A percentile compares a stretch with the other conserved stretches of the same genome.
phyloP scores from a whole-genome alignment of 1,140 invertebrate species.

The Drosophila sucinea region DNA sequence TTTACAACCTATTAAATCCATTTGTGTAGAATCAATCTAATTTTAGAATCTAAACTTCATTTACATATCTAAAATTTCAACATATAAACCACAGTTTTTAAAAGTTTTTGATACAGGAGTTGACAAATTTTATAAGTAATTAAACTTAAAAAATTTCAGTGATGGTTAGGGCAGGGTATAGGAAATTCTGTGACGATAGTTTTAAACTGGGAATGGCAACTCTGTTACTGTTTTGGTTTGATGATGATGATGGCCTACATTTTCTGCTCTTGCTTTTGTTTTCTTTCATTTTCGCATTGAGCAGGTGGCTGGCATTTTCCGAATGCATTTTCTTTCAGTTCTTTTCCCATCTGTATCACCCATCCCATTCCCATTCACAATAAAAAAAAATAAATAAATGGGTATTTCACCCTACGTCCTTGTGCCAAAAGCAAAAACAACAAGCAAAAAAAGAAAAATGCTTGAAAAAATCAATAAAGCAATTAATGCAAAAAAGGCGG shows the following conservation, averaged over 20 bases:
- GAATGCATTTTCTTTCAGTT: constrained; percentile 59
- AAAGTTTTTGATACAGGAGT: too few species aligned
- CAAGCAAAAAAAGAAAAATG: constrained; percentile 7
- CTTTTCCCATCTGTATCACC: not conserved
- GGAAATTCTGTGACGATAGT: not conserved
- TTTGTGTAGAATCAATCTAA: too few species aligned
- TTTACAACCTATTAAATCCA: too few species aligned
- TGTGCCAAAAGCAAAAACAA: constrained; percentile 75
- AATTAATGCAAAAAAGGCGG: constrained; percentile 76
- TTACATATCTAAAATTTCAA: too few species aligned
- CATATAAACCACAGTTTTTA: too few species aligned
- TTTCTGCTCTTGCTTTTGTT: constrained; percentile 54
- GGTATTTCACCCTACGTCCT: constrained; percentile 58
- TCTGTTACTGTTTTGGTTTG: constrained; percentile 67
- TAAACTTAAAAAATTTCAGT: too few species aligned
- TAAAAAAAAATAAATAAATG: constrained; percentile 48
- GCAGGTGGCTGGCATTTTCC: constrained; percentile 37
- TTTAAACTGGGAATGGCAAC: constrained; percentile 56
- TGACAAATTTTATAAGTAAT: too few species aligned
- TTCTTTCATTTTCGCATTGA: constrained; percentile 42
- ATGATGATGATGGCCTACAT: constrained; percentile 59
- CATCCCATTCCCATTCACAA: constrained; percentile 44
- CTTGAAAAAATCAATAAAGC: constrained; percentile 74
- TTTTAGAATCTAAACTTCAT: too few species aligned
- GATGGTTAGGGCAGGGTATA: not conserved